These are phyloP conservation scores for Vanacampus margaritifer DNA, from an alignment of 2,113 vertebrate species.

Conservation along the genomic window DNA sequence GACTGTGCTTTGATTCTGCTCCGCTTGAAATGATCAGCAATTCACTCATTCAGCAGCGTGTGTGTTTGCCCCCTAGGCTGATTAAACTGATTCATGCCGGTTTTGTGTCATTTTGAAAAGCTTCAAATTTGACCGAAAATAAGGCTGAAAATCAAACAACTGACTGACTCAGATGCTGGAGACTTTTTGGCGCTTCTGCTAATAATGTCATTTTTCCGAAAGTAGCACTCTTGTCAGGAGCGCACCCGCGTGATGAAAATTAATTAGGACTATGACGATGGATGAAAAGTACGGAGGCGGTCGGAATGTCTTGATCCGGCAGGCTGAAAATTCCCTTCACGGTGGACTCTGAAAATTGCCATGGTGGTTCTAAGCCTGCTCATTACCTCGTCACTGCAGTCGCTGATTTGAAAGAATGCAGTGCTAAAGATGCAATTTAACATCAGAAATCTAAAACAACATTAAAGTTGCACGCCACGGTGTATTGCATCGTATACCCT, in stretches of 20 bases:
- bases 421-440: slow-evolving; percentile 40
- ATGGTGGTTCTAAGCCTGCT: neutral
- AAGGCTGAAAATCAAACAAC: neutral
- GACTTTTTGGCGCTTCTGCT: slow-evolving; percentile 7
- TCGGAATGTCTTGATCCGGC: slow-evolving; percentile 7
- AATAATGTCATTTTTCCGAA: slow-evolving; percentile 28
- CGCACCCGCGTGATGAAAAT: slow-evolving; percentile 39
- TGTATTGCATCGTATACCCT: no score
- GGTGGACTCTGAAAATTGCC: neutral
- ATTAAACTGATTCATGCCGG: neutral
- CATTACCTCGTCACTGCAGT: slow-evolving; percentile 9
- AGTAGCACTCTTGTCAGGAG: slow-evolving; percentile 33
- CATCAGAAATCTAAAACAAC: neutral
- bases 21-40: neutral
- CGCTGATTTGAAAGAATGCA: slow-evolving; percentile 16
- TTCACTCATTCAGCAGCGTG: neutral
- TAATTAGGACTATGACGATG: slow-evolving; percentile 43
- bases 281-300: slow-evolving; percentile 19
- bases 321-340: neutral
- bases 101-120: neutral
- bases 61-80: neutral
- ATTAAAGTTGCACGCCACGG: no score
- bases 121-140: neutral
- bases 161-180: neutral
- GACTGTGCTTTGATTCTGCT: neutral